Percentiles rank a stretch among this genome's conserved stretches.
phyloP scores from a whole-genome alignment of 2,797 vertebrate species.

The Manis javanica region DNA sequence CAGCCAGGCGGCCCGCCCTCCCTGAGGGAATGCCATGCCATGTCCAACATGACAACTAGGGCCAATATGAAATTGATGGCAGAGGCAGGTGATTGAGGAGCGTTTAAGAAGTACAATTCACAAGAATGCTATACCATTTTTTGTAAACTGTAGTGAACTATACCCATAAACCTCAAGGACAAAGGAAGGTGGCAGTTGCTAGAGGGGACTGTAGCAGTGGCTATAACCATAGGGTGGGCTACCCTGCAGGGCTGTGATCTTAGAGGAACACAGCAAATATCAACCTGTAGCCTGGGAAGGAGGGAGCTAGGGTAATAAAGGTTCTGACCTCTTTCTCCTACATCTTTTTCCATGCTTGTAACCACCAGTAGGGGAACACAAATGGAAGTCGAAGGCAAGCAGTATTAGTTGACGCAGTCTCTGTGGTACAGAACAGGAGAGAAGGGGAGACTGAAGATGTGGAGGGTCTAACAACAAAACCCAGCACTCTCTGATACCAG shows the following conservation, averaged over 20 bases:
- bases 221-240: background rate
- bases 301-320: background rate
- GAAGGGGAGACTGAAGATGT: background rate
- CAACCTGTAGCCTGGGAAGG: background rate
- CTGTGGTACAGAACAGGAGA: background rate
- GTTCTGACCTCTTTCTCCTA: background rate
- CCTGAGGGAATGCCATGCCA: background rate
- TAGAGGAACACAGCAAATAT: background rate
- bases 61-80: background rate
- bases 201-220: no score
- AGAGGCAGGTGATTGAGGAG: background rate
- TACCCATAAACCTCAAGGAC: background rate
- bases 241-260: background rate
- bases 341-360: background rate
- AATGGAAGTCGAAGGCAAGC: background rate
- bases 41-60: background rate
- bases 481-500: background rate
- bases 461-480: background rate
- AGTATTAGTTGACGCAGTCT: background rate
- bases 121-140: background rate
- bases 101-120: background rate
- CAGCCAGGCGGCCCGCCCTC: background rate
- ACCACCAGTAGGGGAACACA: background rate
- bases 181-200: background rate
- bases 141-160: background rate